Base-by-base conservation (phyloP, 2,888 invertebrate species). In the Fabriciana adippe region DNA sequence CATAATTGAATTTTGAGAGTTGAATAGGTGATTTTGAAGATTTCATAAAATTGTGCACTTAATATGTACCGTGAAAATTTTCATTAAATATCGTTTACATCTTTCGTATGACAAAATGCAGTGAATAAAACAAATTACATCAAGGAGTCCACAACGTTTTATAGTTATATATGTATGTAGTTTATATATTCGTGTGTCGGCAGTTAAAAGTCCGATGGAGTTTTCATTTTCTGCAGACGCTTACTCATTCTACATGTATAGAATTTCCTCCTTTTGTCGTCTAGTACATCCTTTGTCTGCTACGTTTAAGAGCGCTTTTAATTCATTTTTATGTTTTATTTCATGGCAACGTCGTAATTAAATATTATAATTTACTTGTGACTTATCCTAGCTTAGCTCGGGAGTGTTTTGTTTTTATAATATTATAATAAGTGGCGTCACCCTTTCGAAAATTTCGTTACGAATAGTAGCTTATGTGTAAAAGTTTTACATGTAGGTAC, bases 211-310 rank as follows among this genome's bases (percentile, higher is more conserved):
- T 59, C 48, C 47, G 18, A 11, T 48, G 26, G 51, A 61, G 18
- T 61, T 53, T 41, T 31, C 35, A 64, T 64, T 41, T 50, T 48
- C 21, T 41, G 21, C 50, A 18, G 56, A 56, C 64, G 50, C 51
- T 57, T 45, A 50, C 50, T 56, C 41, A n/a, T 41, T 51, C 5
- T 18, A 21, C 51, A 53, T 53, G 51, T 48, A 59, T 63, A 26
- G 26, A 21, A 47, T 48, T 56, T 55, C 48, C 66, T 57, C 64
- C 67, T 60, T 64, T 69, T 61, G 69, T 67, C 45, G 55, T 55
- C 35, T 50, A 54, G 53, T 60, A 50, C 45, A 55, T 64, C 69
- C 64, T 64, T 69, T 64, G 64, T 69, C 64, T 69, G 55, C 54
- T 47, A 53, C 62, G 57, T 63, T 55, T 55, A 48, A 59, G 35